These are phyloP conservation scores for Pitta sordida DNA, from an alignment of 2,113 vertebrate genomes.

Conservation along the genomic window DNA sequence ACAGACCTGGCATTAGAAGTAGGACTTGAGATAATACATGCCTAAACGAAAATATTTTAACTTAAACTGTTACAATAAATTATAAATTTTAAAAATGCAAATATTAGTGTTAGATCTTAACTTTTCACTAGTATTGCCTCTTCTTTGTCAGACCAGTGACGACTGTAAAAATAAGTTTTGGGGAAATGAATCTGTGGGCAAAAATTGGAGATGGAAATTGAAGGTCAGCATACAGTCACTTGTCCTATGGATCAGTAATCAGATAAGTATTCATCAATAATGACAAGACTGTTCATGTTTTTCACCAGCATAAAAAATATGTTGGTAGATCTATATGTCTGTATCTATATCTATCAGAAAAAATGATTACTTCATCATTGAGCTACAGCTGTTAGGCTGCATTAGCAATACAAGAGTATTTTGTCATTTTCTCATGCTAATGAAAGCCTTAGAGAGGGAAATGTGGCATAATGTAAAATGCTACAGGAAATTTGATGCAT, in stretches of 20 bases:
- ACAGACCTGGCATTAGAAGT: not conserved
- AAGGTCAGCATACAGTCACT: not conserved
- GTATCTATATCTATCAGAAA: not conserved
- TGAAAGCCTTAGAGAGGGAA: not conserved
- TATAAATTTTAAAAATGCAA: not conserved
- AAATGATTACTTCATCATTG: not conserved
- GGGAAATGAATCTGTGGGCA: not conserved
- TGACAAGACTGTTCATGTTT: not conserved
- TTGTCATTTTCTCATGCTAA: not conserved
- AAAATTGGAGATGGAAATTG: accelerated
- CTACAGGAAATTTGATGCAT: not conserved
- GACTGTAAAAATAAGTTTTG: not conserved
- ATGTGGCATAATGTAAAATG: not conserved
- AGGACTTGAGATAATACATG: not conserved
- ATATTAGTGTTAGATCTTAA: not conserved
- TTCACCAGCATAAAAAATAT: not conserved
- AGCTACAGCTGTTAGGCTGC: not conserved
- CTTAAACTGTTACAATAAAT: not conserved
- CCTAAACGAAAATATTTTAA: not conserved
- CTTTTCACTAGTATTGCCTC: not conserved
- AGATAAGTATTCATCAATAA: not conserved
- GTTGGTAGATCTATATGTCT: not conserved
- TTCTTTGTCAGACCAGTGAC: not conserved
- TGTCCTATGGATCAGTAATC: not conserved
- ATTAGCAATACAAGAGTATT: not conserved